Evolutionary conservation across 1,140 invertebrate genomes (phyloP).

Genomic region (Hyposmocoma kahamanoa): DNA sequence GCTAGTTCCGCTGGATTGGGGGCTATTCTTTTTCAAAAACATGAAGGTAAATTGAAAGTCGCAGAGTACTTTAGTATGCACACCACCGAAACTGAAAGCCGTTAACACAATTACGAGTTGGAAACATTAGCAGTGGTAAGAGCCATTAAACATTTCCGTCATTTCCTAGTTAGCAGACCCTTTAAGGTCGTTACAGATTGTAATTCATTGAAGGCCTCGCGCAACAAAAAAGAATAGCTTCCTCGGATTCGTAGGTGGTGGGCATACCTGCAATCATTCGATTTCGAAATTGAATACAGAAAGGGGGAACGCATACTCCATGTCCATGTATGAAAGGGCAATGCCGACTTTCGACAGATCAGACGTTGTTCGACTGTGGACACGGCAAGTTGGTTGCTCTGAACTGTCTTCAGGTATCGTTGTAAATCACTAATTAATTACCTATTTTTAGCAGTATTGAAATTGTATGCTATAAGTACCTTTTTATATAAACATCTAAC

Average conservation of each 20-base stretch:
- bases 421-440: too few relatives aligned
- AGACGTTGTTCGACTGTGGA: too few relatives aligned
- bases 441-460: too few relatives aligned
- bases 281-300: constrained; percentile 2
- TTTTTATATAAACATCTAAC: too few relatives aligned
- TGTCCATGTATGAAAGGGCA: too few relatives aligned
- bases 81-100: constrained; percentile 18
- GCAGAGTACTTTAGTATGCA: constrained; percentile 6
- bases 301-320: constrained; percentile 5
- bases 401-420: too few relatives aligned
- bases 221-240: constrained; percentile 23
- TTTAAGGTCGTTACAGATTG: constrained; percentile 42
- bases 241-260: constrained; percentile 35
- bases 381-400: too few relatives aligned
- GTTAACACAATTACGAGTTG: constrained; percentile 45
- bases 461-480: too few relatives aligned
- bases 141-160: constrained; percentile 12
- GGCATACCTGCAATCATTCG: constrained; percentile 20
- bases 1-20: constrained; percentile 15
- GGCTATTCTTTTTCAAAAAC: constrained; percentile 19
- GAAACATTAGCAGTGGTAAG: constrained; percentile 26
- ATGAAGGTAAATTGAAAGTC: constrained; percentile 7
- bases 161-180: constrained; percentile 30
- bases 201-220: constrained; percentile 19
- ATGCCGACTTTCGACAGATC: too few relatives aligned